A percentile compares a stretch with the other conserved stretches of the same genome.
phyloP scores from a whole-genome alignment of 2,888 invertebrate species.

The Holacanthella duospinosa region DNA sequence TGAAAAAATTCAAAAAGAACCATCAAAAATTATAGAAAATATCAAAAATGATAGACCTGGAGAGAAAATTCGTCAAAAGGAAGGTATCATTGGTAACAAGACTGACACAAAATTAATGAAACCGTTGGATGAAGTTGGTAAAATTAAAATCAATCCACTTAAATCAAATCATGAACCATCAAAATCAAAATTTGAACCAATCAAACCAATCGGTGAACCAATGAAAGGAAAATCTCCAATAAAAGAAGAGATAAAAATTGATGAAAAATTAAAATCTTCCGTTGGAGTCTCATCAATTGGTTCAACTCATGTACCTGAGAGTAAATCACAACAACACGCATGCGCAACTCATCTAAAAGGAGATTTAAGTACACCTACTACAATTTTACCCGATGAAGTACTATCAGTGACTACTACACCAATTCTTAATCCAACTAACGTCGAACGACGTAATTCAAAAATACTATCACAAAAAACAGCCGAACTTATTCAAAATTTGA shows the following conservation, averaged over 20 bases:
- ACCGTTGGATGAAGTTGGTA: not conserved
- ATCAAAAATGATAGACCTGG: not conserved
- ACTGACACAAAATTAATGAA: not conserved
- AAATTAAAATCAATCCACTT: not conserved
- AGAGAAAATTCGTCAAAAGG: not conserved
- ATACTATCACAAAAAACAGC: slow-evolving; percentile 36
- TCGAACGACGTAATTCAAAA: slow-evolving; percentile 34
- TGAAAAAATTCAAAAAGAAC: not conserved
- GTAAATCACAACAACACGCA: not conserved
- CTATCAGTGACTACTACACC: not conserved
- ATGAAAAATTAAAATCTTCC: not conserved
- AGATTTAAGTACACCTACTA: not conserved
- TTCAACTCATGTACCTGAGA: not conserved
- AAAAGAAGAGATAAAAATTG: not conserved
- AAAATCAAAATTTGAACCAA: not conserved
- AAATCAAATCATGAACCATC: not conserved
- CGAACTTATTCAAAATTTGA: slow-evolving; percentile 34
- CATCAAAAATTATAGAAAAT: not conserved
- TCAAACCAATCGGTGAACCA: not conserved
- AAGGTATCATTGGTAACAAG: not conserved
- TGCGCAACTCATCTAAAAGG: not conserved
- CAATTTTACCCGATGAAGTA: too few relatives aligned
- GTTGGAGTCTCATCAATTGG: not conserved
- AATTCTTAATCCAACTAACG: slow-evolving; percentile 23
- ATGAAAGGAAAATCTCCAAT: not conserved